phyloP scores from a whole-genome alignment of 2,888 invertebrate species.

The Lithophane socia region DNA sequence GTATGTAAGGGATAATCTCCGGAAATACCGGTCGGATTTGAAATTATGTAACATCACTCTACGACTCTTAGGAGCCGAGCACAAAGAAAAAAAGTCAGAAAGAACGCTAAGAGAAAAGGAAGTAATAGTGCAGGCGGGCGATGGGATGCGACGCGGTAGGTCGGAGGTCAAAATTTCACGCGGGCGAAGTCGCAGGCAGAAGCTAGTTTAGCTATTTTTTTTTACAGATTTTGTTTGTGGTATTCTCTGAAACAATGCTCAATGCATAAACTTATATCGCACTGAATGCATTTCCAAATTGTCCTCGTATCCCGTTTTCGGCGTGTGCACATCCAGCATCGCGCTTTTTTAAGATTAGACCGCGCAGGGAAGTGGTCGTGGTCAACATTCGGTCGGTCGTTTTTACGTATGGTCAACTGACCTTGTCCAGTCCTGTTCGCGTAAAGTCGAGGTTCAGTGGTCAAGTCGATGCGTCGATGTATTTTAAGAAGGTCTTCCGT shows the following conservation, averaged over 20 bases:
- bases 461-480: conserved; percentile 32
- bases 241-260: conserved; percentile 16
- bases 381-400: not conserved
- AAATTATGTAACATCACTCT: too few species aligned
- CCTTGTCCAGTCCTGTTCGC: not conserved
- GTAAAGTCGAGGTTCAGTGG: conserved; percentile 27
- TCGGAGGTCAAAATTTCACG: too few species aligned
- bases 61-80: too few species aligned
- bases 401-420: not conserved
- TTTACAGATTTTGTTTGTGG: too few species aligned
- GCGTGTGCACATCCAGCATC: conserved; percentile 23
- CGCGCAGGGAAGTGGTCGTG: conserved; percentile 10
- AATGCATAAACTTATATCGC: conserved; percentile 5
- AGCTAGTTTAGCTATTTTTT: too few species aligned
- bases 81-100: too few species aligned
- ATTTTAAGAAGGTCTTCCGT: conserved; percentile 26
- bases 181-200: too few species aligned
- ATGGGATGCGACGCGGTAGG: too few species aligned
- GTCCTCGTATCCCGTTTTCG: conserved; percentile 6
- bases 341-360: not conserved
- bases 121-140: too few species aligned
- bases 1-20: too few species aligned
- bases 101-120: too few species aligned
- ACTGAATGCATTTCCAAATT: conserved; percentile 10
- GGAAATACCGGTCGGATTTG: too few species aligned